Evolutionary conservation across 2,888 invertebrate species (phyloP).

Genomic region (Sturmia bella): DNA sequence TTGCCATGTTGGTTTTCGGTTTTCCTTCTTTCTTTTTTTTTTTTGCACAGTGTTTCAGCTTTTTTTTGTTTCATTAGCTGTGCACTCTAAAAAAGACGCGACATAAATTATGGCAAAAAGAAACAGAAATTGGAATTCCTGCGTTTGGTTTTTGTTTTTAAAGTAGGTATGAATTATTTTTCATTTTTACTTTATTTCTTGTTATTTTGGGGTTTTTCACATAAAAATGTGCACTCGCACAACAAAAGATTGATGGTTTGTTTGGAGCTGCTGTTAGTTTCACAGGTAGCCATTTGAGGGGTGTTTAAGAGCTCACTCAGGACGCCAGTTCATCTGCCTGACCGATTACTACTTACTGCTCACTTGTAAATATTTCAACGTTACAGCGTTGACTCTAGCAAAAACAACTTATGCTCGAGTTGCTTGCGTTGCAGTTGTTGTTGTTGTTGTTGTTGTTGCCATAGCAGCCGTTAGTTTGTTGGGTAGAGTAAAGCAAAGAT

Average conservation of each 20-base stretch:
- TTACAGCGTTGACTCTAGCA: neutral
- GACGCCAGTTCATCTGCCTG: constrained; percentile 69
- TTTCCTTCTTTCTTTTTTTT: constrained; percentile 37
- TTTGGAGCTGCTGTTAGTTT: constrained; percentile 64
- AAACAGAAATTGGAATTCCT: constrained; percentile 68
- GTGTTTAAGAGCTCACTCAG: constrained; percentile 67
- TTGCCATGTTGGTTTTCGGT: constrained; percentile 59
- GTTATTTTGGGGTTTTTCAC: constrained; percentile 52
- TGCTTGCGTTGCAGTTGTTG: constrained; percentile 21
- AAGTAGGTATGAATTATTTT: constrained; percentile 20
- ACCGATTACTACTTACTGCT: constrained; percentile 48
- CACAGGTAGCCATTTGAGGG: constrained; percentile 69
- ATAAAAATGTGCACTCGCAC: constrained; percentile 47
- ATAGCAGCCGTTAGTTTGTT: constrained; percentile 40
- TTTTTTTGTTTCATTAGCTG: constrained; percentile 50
- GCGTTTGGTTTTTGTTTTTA: constrained; percentile 34
- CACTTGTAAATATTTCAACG: constrained; percentile 32
- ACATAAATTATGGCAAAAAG: constrained; percentile 67
- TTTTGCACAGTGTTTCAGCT: neutral
- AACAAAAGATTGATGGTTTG: constrained; percentile 65
- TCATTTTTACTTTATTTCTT: constrained; percentile 35
- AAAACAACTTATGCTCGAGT: constrained; percentile 19
- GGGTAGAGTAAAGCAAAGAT: constrained; percentile 37
- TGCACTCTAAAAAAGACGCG: constrained; percentile 65
- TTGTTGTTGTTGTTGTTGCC: constrained; percentile 7